Conservation (phyloP, 2,113 vertebrate genomes). For the Rhynchopsitta pachyrhyncha region DNA sequence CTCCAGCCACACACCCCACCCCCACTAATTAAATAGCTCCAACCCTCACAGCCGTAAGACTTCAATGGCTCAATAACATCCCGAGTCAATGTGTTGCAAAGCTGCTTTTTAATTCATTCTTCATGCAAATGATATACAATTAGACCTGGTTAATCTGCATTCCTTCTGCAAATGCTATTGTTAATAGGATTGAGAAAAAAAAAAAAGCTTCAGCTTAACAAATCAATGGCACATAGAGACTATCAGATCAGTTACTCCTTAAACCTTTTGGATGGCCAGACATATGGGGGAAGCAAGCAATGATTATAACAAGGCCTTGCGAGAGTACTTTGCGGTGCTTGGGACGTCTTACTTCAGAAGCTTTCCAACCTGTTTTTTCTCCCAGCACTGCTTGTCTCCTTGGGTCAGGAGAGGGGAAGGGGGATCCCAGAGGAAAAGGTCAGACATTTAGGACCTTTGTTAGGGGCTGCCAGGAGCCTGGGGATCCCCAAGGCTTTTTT, state of each 20-base stretch:
- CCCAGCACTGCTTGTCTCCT: background rate
- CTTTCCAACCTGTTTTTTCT: background rate
- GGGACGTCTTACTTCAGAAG: conserved; percentile 50
- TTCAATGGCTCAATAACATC: conserved; percentile 70
- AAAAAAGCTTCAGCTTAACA: conserved; percentile 49
- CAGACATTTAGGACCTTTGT: background rate
- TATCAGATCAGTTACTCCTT: conserved; percentile 71
- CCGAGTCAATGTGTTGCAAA: conserved; percentile 68
- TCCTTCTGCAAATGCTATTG: conserved; percentile 66
- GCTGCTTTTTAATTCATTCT: conserved; percentile 71
- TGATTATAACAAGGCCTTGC: conserved; percentile 48
- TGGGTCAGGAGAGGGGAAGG: background rate
- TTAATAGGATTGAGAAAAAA: conserved; percentile 64
- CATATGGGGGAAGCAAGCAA: conserved; percentile 56
- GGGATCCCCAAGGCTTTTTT: background rate
- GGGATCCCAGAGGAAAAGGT: background rate
- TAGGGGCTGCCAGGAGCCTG: background rate
- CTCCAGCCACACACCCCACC: conserved; percentile 51
- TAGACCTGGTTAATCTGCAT: conserved; percentile 71
- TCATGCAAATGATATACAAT: conserved; percentile 75
- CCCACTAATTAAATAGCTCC: conserved; percentile 67
- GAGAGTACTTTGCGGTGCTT: background rate
- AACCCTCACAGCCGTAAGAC: conserved; percentile 50
- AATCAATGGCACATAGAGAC: conserved; percentile 61
- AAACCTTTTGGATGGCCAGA: conserved; percentile 58